Evolutionary conservation across 1,140 invertebrate genomes (phyloP), one percentile per base, ranked within the genome.

Genomic region (Drosophila mayri): DNA sequence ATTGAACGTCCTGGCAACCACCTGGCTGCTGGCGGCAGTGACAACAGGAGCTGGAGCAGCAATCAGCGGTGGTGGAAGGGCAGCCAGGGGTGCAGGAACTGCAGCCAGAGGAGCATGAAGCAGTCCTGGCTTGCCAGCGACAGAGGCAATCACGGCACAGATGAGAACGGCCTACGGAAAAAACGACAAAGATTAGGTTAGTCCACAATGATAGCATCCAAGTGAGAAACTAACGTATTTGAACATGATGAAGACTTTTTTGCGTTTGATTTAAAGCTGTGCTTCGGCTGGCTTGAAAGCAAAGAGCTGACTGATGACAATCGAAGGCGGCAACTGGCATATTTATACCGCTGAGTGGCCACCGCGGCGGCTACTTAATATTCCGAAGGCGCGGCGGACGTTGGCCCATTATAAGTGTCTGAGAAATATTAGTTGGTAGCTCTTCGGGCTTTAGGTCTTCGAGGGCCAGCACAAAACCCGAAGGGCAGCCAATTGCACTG

Each of bases 11-110:
- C 93, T 91, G 52, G 93, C 92, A 60, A 94, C 84, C 43, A 93
- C 91, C 64, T 94, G 93, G 49, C 93, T 93, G 65, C 93, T 94
- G 60, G 88, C 90, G 18, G 94, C 93, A 8, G 93, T 93, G 14
- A 93, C 92, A 32, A 93, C 62, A 0, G 93, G 92, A 43, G 92
- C 82, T 14, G 92, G 86, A 38, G 86, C 93, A 11, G 84, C 90
- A 25, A 92, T 35, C 41, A 71, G n/a, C 49, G 49, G 49, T 5
- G 49, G 11, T 32, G 49, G 55, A 6, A 84, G 12, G n/a, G 85
- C 54, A 16, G 82, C 73, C 32, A 55, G 22, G 16, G 70, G 65
- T 35, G 35, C 35, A 4, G 35, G 35, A 35, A 12, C 10, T 18
- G 87, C 88, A 16, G 87, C 82, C 22, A 90, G 63, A 10, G 92